A percentile compares a stretch with the other conserved stretches of the same genome.
These are phyloP conservation scores for Xiphias gladius DNA, from an alignment of 2,113 vertebrate genomes.

Conservation along the genomic window DNA sequence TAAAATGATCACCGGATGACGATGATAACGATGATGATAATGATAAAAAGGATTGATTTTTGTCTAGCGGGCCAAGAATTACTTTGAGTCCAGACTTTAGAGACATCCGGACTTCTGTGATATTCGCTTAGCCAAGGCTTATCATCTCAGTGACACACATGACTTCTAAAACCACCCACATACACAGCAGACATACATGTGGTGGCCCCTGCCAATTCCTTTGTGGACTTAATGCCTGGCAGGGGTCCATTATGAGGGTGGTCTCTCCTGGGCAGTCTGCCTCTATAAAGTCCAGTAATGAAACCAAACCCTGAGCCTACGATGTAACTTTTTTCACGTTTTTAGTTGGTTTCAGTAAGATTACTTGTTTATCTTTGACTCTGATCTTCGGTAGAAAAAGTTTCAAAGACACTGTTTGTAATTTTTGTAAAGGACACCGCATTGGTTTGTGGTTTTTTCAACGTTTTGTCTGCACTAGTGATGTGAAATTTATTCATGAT, in stretches of 20 bases:
- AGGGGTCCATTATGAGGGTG: conserved; percentile 31
- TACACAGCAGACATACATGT: conserved; percentile 22
- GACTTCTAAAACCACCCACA: conserved; percentile 21
- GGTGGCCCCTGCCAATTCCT: conserved; percentile 45
- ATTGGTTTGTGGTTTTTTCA: background rate
- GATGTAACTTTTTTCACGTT: background rate
- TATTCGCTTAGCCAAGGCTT: background rate
- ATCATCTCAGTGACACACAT: conserved; percentile 18
- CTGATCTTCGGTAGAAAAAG: background rate
- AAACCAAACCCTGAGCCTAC: background rate
- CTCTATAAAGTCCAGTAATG: conserved; percentile 39
- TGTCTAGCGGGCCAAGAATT: background rate
- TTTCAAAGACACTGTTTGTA: background rate
- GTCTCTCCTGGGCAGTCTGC: conserved; percentile 30
- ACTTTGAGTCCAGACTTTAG: background rate
- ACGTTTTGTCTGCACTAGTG: background rate
- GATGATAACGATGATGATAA: background rate
- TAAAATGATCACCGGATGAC: background rate
- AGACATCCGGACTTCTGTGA: background rate
- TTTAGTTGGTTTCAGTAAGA: background rate
- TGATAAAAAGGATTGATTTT: background rate
- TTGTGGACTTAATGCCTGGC: conserved; percentile 19
- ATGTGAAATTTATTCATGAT: background rate
- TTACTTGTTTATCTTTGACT: background rate
- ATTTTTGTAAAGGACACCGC: background rate